These are phyloP conservation scores for Barbus barbus DNA, from an alignment of 2,113 vertebrate genomes.

Conservation along the genomic window DNA sequence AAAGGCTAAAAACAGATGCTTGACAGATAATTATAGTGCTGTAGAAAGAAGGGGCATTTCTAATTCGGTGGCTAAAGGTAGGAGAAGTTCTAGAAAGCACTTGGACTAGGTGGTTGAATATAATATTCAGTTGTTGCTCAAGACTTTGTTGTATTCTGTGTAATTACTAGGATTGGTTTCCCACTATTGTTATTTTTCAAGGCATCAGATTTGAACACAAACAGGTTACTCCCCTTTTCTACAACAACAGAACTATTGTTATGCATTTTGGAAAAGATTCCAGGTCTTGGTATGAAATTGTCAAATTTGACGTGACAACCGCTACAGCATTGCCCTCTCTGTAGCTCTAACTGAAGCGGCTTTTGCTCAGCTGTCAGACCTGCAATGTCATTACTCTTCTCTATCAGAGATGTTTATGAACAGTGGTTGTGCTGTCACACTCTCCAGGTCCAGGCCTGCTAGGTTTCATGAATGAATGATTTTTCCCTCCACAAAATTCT, in stretches of 20 bases:
- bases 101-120: not conserved
- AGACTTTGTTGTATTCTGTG: not conserved
- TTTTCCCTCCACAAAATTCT: not conserved
- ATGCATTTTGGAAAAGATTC: conserved; percentile 1
- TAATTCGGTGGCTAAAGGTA: not conserved
- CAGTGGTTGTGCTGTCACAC: conserved; percentile 26
- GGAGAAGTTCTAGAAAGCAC: not conserved
- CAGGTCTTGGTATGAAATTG: conserved; percentile 21
- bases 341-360: not conserved
- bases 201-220: not conserved
- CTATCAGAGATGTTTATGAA: conserved; percentile 45
- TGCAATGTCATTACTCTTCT: conserved; percentile 4
- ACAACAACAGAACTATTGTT: not conserved
- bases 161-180: not conserved
- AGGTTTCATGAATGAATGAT: conserved; percentile 9
- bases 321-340: not conserved
- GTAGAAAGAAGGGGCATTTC: not conserved
- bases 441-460: not conserved
- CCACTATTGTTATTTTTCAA: not conserved
- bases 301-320: conserved; percentile 20
- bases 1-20: not conserved
- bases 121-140: not conserved
- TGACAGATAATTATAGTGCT: not conserved
- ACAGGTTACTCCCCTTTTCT: not conserved
- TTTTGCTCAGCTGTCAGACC: conserved; percentile 35